A percentile compares a stretch with the other conserved stretches of the same genome.
Evolutionary conservation across 2,888 invertebrate species (phyloP).

Genomic region (Folsomia manolachei): DNA sequence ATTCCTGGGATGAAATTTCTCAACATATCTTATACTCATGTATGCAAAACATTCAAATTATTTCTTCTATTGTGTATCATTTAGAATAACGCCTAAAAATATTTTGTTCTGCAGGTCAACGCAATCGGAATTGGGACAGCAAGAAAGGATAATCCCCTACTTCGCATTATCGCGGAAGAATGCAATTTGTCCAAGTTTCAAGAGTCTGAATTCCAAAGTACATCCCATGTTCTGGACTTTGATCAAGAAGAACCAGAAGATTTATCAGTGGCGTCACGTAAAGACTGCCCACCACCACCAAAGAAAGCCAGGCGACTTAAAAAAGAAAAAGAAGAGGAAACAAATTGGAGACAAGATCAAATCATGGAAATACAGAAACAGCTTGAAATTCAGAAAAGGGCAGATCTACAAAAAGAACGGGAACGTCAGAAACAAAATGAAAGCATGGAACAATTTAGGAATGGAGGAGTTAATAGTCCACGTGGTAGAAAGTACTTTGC

Average conservation of each 20-base stretch:
- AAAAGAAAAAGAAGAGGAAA: too few relatives aligned
- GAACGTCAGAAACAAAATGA: background rate
- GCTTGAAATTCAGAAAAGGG: background rate
- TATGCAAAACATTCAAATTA: constrained; percentile 1
- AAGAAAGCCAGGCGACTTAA: too few relatives aligned
- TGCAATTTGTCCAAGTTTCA: too few relatives aligned
- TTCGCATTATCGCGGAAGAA: background rate
- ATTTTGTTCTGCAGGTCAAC: constrained; percentile 2
- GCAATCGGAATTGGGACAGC: background rate
- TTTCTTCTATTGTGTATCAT: background rate
- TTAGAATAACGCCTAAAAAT: too few relatives aligned
- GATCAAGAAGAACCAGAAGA: too few relatives aligned
- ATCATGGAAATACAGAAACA: background rate
- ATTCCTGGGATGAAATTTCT: background rate
- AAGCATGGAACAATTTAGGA: too few relatives aligned
- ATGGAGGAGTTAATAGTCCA: too few relatives aligned
- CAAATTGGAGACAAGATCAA: background rate
- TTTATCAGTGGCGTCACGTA: too few relatives aligned
- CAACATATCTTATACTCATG: constrained; percentile 5
- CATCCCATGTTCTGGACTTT: background rate
- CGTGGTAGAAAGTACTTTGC: too few relatives aligned
- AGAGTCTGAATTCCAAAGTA: background rate
- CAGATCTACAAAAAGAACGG: background rate
- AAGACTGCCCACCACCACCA: too few relatives aligned
- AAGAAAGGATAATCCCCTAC: background rate